These are phyloP conservation scores for Cyprinus carpio DNA, from an alignment of 2,113 vertebrate species.

Conservation along the genomic window DNA sequence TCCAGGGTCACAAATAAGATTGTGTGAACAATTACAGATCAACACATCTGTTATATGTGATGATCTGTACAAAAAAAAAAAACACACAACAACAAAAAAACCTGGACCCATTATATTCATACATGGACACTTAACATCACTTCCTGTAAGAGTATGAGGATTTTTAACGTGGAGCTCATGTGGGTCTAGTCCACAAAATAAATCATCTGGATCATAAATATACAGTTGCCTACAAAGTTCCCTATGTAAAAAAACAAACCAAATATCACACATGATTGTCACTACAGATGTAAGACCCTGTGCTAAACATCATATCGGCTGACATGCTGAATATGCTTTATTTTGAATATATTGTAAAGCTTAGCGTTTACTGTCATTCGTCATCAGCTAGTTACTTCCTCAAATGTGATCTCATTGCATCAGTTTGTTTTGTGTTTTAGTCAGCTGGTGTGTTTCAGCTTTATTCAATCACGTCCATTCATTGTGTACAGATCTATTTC, in stretches of 20 bases:
- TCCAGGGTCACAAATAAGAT: no score
- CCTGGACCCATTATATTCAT: no score
- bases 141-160: neutral
- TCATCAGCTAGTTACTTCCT: slow-evolving; percentile 24
- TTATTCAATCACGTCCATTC: slow-evolving; percentile 41
- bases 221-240: neutral
- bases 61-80: no score
- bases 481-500: slow-evolving; percentile 19
- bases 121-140: neutral
- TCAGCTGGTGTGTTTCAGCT: slow-evolving; percentile 15
- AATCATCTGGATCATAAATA: neutral
- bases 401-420: neutral
- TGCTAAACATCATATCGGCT: slow-evolving; percentile 14
- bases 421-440: slow-evolving; percentile 3
- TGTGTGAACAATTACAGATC: no score
- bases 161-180: neutral
- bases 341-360: slow-evolving; percentile 20
- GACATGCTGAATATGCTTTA: slow-evolving; percentile 34
- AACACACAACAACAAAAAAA: no score
- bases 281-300: neutral
- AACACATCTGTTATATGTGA: no score
- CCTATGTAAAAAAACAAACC: neutral
- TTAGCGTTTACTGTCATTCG: slow-evolving; percentile 16
- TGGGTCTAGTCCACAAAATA: slow-evolving; percentile 7
- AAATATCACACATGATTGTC: neutral